These are phyloP conservation scores for Telenomus remus DNA, from an alignment of 1,140 invertebrate genomes.

Conservation along the genomic window DNA sequence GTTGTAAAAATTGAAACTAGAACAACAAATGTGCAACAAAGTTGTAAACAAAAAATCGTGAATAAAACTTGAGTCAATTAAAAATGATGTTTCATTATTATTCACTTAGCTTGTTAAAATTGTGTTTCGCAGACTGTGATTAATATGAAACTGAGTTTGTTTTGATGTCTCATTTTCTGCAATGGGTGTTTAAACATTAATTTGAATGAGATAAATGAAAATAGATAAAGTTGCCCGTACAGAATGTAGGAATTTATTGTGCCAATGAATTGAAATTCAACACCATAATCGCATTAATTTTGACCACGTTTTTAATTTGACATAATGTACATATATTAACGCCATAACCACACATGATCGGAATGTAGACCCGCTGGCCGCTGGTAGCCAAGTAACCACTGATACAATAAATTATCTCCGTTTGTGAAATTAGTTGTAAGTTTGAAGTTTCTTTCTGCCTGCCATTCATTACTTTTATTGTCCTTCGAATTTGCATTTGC, in stretches of 20 bases:
- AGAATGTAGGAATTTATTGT: neutral
- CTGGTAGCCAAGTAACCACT: conserved; percentile 13
- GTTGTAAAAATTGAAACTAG: too few species aligned
- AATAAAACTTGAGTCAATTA: too few species aligned
- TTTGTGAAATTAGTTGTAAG: conserved; percentile 17
- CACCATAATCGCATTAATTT: conserved; percentile 13
- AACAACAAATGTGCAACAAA: too few species aligned
- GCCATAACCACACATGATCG: conserved; percentile 13
- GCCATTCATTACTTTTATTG: conserved; percentile 8
- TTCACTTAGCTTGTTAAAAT: too few species aligned
- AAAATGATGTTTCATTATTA: too few species aligned
- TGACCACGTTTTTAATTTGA: conserved; percentile 24
- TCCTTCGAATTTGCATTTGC: neutral
- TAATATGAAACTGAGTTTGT: too few species aligned
- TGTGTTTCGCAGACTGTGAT: too few species aligned
- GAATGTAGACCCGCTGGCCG: conserved; percentile 22
- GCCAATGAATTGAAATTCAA: conserved; percentile 22
- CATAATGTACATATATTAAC: conserved; percentile 32
- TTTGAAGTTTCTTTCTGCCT: conserved; percentile 19
- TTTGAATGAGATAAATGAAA: too few species aligned
- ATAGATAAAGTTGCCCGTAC: too few species aligned
- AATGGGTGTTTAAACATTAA: too few species aligned
- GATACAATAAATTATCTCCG: conserved; percentile 10
- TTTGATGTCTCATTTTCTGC: too few species aligned
- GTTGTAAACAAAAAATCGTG: too few species aligned